Evolutionary conservation across 2,113 vertebrate species (phyloP).

Genomic region (Lynx canadensis): DNA sequence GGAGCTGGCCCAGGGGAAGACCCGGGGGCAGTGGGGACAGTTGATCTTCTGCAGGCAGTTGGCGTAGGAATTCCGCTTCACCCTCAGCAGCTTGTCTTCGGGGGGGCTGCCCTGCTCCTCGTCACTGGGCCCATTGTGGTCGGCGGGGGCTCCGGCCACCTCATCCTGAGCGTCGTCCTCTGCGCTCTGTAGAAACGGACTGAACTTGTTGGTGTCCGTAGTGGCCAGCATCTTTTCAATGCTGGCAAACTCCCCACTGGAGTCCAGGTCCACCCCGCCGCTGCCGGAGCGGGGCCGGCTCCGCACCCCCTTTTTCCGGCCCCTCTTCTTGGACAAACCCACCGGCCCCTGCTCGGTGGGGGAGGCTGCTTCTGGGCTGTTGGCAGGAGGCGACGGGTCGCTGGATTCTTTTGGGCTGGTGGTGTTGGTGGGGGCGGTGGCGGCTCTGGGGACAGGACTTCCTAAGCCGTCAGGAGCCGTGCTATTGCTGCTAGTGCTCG

Average conservation of each 20-base stretch:
- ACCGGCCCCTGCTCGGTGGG: constrained; percentile 52
- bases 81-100: constrained; percentile 88
- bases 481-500: constrained; percentile 40
- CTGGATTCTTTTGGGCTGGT: constrained; percentile 47
- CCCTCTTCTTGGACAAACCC: constrained; percentile 84
- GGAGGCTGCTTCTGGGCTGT: constrained; percentile 76
- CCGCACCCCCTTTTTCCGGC: constrained; percentile 85
- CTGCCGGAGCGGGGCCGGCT: constrained; percentile 80
- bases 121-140: constrained; percentile 85
- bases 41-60: constrained; percentile 95
- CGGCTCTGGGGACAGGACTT: constrained; percentile 65
- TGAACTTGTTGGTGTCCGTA: constrained; percentile 97
- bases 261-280: constrained; percentile 92
- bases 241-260: constrained; percentile 98
- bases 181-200: constrained; percentile 92
- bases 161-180: constrained; percentile 84
- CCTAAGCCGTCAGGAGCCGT: constrained; percentile 78
- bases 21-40: constrained; percentile 94
- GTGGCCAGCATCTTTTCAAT: constrained; percentile 98
- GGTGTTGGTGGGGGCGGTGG: constrained; percentile 35
- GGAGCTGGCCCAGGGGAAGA: constrained; percentile 97
- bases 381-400: constrained; percentile 50
- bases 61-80: constrained; percentile 94
- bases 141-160: constrained; percentile 41
- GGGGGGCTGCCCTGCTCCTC: constrained; percentile 87